Evolutionary conservation across 2,888 invertebrate genomes (phyloP), one percentile per base, ranked within the genome.

Genomic region (Notodonta dromedarius): DNA sequence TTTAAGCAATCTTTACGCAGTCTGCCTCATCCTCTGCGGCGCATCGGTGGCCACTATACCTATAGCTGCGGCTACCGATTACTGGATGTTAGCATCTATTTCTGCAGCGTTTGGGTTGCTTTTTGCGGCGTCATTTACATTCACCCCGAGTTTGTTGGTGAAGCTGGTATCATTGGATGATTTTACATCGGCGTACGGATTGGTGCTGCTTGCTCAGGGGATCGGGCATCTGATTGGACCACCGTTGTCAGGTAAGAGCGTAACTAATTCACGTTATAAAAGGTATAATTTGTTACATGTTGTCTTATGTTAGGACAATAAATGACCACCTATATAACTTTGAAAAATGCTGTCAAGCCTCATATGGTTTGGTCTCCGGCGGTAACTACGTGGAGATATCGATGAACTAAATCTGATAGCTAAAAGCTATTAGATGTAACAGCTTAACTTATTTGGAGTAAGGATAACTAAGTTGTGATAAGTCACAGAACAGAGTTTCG

Each of bases 151-250:
- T 78, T 96, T 99, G 76, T 91, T 98, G 71, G 98, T 98, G 54
- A 96, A 97, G 80, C 91, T 98, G 77, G 97, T 98, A 46, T 97
- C 98, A 6, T 89, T 99, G 82, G 98, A 98, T 83, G 96, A 97
- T 72, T 98, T 99, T 84, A 98, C 98, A 6, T 96, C 96, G 68
- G 98, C 98, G 13, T 99, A 98, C 86, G 99, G 99, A 16, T 89
- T 99, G 74, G 96, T 97, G 72, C 92, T 98, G 75, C 91, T 99
- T 60, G 97, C 98, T 65, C 98, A 99, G 88, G 99, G 99, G 13
- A 95, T 99, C 66, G 98, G 98, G 5, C 98, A 98, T 92, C 94
- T 99, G 56, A 94, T 97, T 66, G 99, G 99, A 58, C 99, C 99
- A 8, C 98, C 98, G 0, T 86, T 99, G 60, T 98, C 98, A 79